Evolutionary conservation across 2,797 vertebrate genomes (phyloP).

Genomic region (Pantherophis vulpinus): DNA sequence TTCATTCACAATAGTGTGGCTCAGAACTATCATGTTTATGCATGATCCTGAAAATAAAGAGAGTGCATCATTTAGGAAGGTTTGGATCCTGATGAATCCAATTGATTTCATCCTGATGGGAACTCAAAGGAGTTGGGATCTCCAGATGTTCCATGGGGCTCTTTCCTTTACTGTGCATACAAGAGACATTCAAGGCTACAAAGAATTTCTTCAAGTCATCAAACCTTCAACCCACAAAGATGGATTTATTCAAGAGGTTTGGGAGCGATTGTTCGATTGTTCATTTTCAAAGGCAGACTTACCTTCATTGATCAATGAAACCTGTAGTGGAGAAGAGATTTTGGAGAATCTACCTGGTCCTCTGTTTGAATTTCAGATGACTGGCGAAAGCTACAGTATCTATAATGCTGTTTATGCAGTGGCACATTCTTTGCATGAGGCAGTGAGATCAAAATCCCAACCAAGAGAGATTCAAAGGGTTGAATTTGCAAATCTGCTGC

Average conservation of each 20-base stretch:
- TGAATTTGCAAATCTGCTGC: too few relatives aligned
- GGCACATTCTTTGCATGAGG: too few relatives aligned
- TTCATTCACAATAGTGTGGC: neutral
- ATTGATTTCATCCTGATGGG: neutral
- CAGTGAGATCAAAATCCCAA: too few relatives aligned
- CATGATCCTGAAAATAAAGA: neutral
- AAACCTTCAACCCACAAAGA: neutral
- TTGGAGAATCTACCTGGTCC: too few relatives aligned
- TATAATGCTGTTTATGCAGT: too few relatives aligned
- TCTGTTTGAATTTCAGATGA: too few relatives aligned
- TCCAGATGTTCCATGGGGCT: neutral
- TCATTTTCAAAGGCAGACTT: too few relatives aligned
- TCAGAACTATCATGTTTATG: neutral
- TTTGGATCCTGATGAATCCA: neutral
- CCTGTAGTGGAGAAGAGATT: too few relatives aligned
- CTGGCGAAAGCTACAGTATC: neutral
- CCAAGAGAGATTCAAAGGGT: too few relatives aligned
- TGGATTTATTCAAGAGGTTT: neutral
- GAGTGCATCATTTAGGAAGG: neutral
- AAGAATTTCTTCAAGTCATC: neutral
- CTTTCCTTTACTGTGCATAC: neutral
- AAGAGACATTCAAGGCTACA: neutral
- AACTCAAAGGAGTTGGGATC: neutral
- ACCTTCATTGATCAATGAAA: too few relatives aligned
- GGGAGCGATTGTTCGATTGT: neutral